These are phyloP conservation scores for Campoletis sonorensis DNA, from an alignment of 1,140 invertebrate species.

Conservation along the genomic window DNA sequence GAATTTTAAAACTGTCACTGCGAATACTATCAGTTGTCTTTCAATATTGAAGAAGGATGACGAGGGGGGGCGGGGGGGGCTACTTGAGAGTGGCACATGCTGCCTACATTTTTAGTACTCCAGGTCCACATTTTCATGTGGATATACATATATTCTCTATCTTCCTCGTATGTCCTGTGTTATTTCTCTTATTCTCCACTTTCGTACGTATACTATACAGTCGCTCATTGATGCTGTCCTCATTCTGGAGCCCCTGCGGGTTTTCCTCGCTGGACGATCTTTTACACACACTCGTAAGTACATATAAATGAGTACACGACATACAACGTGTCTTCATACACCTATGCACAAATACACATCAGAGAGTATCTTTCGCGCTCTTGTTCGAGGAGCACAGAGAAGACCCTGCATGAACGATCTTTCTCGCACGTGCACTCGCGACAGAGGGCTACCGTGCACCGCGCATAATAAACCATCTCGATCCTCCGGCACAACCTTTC, in stretches of 20 bases:
- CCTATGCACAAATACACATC: not conserved
- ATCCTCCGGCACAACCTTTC: conserved; percentile 1
- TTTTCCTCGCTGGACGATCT: conserved; percentile 13
- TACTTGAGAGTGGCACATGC: not conserved
- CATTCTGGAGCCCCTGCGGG: conserved; percentile 29
- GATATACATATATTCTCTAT: not conserved
- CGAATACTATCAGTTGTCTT: too few relatives aligned
- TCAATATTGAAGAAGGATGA: too few relatives aligned
- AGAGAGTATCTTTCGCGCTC: not conserved
- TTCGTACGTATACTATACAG: conserved; percentile 5
- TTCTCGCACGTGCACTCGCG: conserved; percentile 38
- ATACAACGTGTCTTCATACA: too few relatives aligned
- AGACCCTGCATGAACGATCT: conserved; percentile 34
- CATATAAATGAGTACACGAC: not conserved
- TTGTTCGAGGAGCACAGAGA: not conserved
- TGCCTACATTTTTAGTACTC: not conserved
- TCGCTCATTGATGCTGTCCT: conserved; percentile 44
- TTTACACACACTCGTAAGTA: not conserved
- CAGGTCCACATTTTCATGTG: not conserved
- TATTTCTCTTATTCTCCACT: not conserved
- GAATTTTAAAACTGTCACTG: too few relatives aligned
- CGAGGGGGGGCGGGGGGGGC: too few relatives aligned
- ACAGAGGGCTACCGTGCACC: conserved; percentile 38
- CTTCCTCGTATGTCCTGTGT: not conserved
- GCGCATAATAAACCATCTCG: conserved; percentile 43